Percentiles rank a stretch among this genome's conserved stretches.
These are phyloP conservation scores for Rhinopomastus cyanomelas DNA, from an alignment of 2,113 vertebrate genomes.

Conservation along the genomic window DNA sequence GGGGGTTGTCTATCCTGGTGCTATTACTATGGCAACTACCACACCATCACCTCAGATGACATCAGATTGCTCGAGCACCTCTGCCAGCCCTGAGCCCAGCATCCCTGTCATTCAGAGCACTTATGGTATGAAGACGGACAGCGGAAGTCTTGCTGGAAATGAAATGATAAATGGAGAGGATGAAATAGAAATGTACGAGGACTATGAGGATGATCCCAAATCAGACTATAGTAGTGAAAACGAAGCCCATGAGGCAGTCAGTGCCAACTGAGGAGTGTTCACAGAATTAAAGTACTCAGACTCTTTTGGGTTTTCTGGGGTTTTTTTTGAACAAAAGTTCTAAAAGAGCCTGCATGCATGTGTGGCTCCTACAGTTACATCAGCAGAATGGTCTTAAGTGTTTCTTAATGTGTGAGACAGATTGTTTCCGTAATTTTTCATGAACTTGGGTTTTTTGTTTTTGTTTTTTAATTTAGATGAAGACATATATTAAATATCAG, in stretches of 20 bases:
- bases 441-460: slow-evolving; percentile 73
- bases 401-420: slow-evolving; percentile 95
- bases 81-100: slow-evolving; percentile 95
- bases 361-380: slow-evolving; percentile 92
- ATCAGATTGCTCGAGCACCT: slow-evolving; percentile 98
- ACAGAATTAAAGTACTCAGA: slow-evolving; percentile 79
- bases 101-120: slow-evolving; percentile 99
- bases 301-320: slow-evolving; percentile 62
- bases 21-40: slow-evolving; percentile 94
- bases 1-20: slow-evolving; percentile 95
- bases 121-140: slow-evolving; percentile 94
- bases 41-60: slow-evolving; percentile 98
- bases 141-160: slow-evolving; percentile 82
- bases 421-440: slow-evolving; percentile 89
- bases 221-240: slow-evolving; percentile 99
- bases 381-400: slow-evolving; percentile 99
- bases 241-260: slow-evolving; percentile 92
- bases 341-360: slow-evolving; percentile 94
- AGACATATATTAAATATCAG: slow-evolving; percentile 89
- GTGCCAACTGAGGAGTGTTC: slow-evolving; percentile 90
- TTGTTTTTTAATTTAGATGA: slow-evolving; percentile 82
- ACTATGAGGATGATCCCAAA: slow-evolving; percentile 99
- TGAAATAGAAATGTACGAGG: slow-evolving; percentile 98
- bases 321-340: slow-evolving; percentile 80
- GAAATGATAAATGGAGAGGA: slow-evolving; percentile 92